Base-by-base conservation (phyloP, 2,113 vertebrate species). In the Edolisoma coerulescens region DNA sequence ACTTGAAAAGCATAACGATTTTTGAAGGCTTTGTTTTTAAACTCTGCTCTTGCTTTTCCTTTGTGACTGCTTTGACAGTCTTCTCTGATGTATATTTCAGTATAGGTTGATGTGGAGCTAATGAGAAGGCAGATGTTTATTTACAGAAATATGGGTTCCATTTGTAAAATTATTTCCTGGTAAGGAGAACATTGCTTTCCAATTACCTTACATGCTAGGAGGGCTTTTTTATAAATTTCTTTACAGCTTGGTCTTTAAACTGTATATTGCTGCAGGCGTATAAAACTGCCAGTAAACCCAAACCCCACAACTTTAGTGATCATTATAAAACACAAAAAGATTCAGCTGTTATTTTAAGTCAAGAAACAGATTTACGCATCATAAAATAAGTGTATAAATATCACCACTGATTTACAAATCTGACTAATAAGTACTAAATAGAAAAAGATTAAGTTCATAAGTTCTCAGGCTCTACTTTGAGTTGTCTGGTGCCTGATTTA, bases 81-180 rank as follows among this genome's bases (percentile, higher is more conserved):
- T 93, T 37, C 80, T 96, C 84, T 93, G 92, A 97, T 97, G 95
- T 95, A 95, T 95, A 93, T 96, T 96, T 96, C 90, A 93, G 94
- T 26, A 69, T 67, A 95, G 81, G 90, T 67, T 95, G 89, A 94
- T 71, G 84, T 61, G 89, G 78, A 80, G 86, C 80, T 96, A 94
- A 97, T 95, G 85, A 93, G 93, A 53, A 97, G 63, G 82, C 56
- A 94, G 82, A 91, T 6, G 22, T 80, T 94, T 96, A 57, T 92
- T 97, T 87, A 92, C 88, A 94, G 95, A 94, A 97, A 94, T 89
- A 54, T 13, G 42, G 56, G 30, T 73, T 93, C 78, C 63, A 70
- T 91, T 93, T 97, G 96, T 96, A 90, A 94, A 81, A 90, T 94
- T 91, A 94, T 91, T 95, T 91, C n/a, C 76, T 68, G 41, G 65